Base-by-base conservation (phyloP, 2,888 invertebrate species). In the Macropis europaea region DNA sequence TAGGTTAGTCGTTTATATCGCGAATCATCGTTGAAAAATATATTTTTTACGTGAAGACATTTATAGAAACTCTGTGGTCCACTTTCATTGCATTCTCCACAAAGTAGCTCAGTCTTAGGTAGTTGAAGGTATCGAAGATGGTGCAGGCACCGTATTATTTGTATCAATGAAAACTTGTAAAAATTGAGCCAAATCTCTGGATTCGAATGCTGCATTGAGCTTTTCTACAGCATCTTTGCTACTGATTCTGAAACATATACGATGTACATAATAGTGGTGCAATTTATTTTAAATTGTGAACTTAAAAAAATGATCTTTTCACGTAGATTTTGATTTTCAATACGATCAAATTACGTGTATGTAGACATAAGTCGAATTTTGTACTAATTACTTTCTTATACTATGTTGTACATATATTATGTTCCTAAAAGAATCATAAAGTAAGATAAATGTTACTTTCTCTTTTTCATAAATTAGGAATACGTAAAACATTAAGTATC, bases 21-120 rank as follows among this genome's bases (percentile, higher is more conserved):
- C 76, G 71, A 76, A 85, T 83, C 80, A 68, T 82, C 82, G 86
- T 88, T 88, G 82, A 84, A 84, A 88, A 87, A 89, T 89, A 89
- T 89, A 89, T 89, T 89, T 89, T 89, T 88, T 89, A 89, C 88
- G 82, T 85, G 84, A 83, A 85, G 76, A 82, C 80, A 82, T 88
- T 87, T 87, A 85, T 84, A 87, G 73, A 87, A 82, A 82, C 53
- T 73, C 70, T 62, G 62, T 73, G 66, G 74, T 70, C 68, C 60
- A 73, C 45, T 72, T 75, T 75, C 66, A 81, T 73, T 63, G 54
- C 61, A 57, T 52, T 47, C 30, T 53, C 59, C 45, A 40, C 9
- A 19, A 30, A 36, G 30, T 56, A 56, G 40, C 3, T 42, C 30
- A 26, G 22, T 24, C 38, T 59, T 52, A 73, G 15, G 48, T 66